Evolutionary conservation across 2,797 vertebrate genomes (phyloP).

Genomic region (Vultur gryphus): DNA sequence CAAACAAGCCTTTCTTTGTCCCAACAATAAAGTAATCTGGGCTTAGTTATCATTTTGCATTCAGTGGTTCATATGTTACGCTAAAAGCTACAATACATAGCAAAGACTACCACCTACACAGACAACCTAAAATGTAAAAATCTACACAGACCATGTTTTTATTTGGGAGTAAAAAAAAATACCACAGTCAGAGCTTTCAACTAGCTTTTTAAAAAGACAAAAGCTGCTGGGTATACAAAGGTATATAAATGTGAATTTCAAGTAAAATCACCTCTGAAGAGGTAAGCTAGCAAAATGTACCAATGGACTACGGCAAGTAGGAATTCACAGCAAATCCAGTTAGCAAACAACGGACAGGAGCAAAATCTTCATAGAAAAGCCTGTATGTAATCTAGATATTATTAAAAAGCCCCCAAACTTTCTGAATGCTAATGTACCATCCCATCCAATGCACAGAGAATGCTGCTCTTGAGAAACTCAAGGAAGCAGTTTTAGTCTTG

Average conservation of each 20-base stretch:
- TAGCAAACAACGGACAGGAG: neutral
- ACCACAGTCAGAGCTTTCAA: neutral
- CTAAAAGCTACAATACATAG: neutral
- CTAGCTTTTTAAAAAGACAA: neutral
- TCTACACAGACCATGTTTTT: neutral
- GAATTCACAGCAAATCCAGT: neutral
- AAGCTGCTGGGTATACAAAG: neutral
- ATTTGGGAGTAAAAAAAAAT: neutral
- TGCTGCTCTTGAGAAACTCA: neutral
- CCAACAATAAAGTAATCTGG: slow-evolving; percentile 32
- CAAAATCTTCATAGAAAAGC: neutral
- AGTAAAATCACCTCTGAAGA: neutral
- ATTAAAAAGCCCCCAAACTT: neutral
- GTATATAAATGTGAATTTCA: neutral
- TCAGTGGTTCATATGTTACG: neutral
- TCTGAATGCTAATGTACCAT: neutral
- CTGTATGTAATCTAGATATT: neutral
- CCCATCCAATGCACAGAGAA: neutral
- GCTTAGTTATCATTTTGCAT: neutral
- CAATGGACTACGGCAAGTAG: neutral
- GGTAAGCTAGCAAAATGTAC: neutral
- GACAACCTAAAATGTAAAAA: neutral
- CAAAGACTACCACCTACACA: neutral
- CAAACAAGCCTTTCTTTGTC: neutral
- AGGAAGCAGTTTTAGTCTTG: neutral